Base-by-base conservation (phyloP, 2,888 invertebrate genomes). In the Blera fallax region DNA sequence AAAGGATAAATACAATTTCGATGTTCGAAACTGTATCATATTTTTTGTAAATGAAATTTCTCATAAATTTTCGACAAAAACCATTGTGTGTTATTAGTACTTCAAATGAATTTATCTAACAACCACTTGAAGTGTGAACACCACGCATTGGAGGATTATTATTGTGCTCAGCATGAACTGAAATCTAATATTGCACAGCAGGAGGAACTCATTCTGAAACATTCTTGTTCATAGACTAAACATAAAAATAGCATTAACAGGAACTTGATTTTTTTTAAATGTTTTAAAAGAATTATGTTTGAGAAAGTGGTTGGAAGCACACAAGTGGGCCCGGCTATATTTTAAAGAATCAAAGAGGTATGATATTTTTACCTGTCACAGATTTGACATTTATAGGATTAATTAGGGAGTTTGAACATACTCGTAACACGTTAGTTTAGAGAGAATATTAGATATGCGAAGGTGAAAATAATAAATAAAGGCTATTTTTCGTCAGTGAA, bases 161-260 rank as follows among this genome's bases (percentile, higher is more conserved):
- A 11, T 52, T 52, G 10, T 54, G 16, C 67, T 43, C 74, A 64
- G 64, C 64, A 10, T 74, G 74, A 64, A 64, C 11, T 37, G 27
- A n/a, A 74, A 56, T 64, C 43, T 14, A 32, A 64, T 74, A 45
- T 34, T 32, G 16, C 54, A 11, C 74, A 54, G 74, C 65, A 45
- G 74, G 74, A 45, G 74, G 24, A 65, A 54, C 27, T 45, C 32
- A 45, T 74, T 74, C 64, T 52, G 62, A 64, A 65, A 34, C 45
- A 45, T 32, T 34, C 2, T 34, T n/a, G 14, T 5, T 4, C 43
- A 50, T 27, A 52, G 40, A 73, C 37, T 62, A 37, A 10, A 64
- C 64, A 74, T 65, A 45, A 65, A 65, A 74, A 65, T 54, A 74
- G 54, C 43, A 74, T 74, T 74, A 74, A 64, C 27, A 56, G 24